A percentile compares a stretch with the other conserved stretches of the same genome.
Evolutionary conservation across 2,113 vertebrate species (phyloP).

Genomic region (Pseudopodoces humilis): DNA sequence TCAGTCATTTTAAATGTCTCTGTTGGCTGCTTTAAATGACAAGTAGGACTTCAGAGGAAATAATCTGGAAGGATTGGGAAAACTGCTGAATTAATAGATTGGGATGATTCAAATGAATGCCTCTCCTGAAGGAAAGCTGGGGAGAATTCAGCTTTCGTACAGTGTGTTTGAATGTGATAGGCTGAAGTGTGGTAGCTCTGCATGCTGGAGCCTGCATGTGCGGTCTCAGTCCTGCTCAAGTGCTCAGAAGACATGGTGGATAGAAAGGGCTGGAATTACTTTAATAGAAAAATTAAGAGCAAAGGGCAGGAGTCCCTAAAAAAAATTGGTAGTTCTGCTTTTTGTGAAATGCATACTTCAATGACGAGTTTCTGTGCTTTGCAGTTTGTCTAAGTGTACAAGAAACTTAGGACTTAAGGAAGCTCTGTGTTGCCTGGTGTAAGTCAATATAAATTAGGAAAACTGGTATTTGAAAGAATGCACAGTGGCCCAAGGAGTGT

Average conservation of each 20-base stretch:
- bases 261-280: neutral
- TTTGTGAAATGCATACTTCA: neutral
- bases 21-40: neutral
- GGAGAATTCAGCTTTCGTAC: neutral
- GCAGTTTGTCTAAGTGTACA: neutral
- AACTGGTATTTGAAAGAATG: neutral
- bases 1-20: neutral
- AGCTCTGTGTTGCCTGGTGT: neutral
- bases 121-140: neutral
- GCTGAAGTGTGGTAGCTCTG: neutral
- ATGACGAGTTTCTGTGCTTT: neutral
- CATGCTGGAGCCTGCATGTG: neutral
- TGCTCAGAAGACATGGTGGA: neutral
- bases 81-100: neutral
- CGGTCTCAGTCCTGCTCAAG: neutral
- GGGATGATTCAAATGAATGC: neutral
- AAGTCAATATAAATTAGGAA: neutral
- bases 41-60: neutral
- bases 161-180: rapidly evolving
- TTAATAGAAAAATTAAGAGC: neutral
- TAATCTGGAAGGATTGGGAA: neutral
- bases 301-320: neutral
- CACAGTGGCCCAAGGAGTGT: neutral
- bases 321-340: neutral
- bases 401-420: neutral